Conservation (phyloP, 2,113 vertebrate genomes). For the Chrysemys picta region DNA sequence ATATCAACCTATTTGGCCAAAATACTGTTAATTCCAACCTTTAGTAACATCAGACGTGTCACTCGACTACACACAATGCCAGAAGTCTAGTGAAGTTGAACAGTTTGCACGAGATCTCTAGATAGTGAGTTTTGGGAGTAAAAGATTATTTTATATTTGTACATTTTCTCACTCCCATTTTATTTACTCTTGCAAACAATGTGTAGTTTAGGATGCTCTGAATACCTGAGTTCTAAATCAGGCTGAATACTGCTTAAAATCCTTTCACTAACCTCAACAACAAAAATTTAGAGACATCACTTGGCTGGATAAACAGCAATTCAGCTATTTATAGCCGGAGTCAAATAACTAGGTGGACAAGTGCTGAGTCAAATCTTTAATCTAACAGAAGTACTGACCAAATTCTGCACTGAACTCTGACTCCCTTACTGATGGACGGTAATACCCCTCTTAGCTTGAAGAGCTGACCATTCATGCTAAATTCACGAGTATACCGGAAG, state of each 20-base stretch:
- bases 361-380: conserved; percentile 23
- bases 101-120: background rate
- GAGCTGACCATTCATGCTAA: conserved; percentile 13
- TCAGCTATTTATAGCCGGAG: conserved; percentile 53
- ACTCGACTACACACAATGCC: background rate
- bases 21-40: background rate
- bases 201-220: conserved; percentile 48
- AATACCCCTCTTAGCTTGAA: conserved; percentile 24
- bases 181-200: conserved; percentile 46
- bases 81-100: background rate
- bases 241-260: conserved; percentile 59
- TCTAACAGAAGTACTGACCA: background rate
- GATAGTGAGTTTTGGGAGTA: background rate
- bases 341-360: conserved; percentile 48
- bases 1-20: rapidly evolving
- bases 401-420: conserved; percentile 1
- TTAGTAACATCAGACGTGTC: background rate
- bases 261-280: conserved; percentile 54
- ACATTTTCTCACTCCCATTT: background rate
- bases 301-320: conserved; percentile 44
- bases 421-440: conserved; percentile 17
- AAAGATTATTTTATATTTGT: background rate
- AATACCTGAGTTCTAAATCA: conserved; percentile 78
- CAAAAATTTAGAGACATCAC: conserved; percentile 48
- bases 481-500: conserved; percentile 65